phyloP scores from a whole-genome alignment of 2,113 vertebrate genomes.

The Eretmochelys imbricata region DNA sequence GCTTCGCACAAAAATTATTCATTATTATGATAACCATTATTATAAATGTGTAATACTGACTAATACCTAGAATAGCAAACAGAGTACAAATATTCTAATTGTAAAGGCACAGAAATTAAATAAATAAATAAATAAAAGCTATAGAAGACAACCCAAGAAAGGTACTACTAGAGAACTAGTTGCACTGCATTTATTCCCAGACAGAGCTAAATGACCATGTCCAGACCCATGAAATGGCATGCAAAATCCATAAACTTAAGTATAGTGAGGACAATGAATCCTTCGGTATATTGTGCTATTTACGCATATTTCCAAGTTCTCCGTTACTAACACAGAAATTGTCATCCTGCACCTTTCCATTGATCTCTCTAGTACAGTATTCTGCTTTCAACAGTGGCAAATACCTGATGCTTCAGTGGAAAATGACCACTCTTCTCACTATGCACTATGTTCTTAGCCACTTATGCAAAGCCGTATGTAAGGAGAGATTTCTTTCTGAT shows the following conservation, averaged over 20 bases:
- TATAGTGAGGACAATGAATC: neutral
- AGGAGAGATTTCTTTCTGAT: neutral
- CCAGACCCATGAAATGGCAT: neutral
- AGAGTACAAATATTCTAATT: neutral
- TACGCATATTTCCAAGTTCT: neutral
- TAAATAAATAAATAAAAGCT: neutral
- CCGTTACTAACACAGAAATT: neutral
- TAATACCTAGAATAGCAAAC: neutral
- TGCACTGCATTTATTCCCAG: accelerated
- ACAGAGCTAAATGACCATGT: neutral
- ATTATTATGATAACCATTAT: neutral
- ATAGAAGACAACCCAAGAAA: neutral
- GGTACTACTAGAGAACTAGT: neutral
- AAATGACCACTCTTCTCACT: neutral
- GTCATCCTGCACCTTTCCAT: neutral
- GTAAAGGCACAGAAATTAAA: neutral
- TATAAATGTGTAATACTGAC: neutral
- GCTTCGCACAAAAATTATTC: neutral
- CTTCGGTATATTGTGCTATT: neutral
- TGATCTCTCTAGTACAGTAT: neutral
- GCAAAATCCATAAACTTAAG: neutral
- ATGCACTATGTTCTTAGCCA: neutral
- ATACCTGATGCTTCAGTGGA: neutral
- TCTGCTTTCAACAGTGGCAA: neutral
- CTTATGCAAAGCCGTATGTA: neutral